phyloP scores from a whole-genome alignment of 1,140 invertebrate species.

The Harpegnathos saltator region DNA sequence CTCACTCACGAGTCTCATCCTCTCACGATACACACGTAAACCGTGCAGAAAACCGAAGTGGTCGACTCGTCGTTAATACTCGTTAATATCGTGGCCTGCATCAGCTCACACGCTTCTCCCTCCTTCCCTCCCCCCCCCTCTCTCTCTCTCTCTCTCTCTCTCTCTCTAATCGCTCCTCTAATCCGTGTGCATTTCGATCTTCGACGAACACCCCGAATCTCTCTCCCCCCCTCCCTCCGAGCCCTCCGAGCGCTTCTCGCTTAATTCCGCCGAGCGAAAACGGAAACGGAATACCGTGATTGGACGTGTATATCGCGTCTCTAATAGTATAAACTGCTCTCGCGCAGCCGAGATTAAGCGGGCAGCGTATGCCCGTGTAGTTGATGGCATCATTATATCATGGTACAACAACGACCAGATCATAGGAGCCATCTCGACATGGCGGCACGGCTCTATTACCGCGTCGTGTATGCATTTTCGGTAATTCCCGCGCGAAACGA shows the following conservation, averaged over 20 bases:
- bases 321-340: slow-evolving; percentile 52
- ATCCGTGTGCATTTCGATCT: neutral
- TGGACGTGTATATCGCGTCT: neutral
- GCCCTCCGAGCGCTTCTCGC: no score
- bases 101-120: no score
- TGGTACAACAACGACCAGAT: slow-evolving; percentile 42
- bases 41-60: slow-evolving; percentile 40
- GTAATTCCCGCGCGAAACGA: slow-evolving; percentile 37
- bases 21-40: slow-evolving; percentile 12
- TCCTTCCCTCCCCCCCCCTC: no score
- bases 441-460: slow-evolving; percentile 44
- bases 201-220: neutral
- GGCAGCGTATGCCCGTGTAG: slow-evolving; percentile 11
- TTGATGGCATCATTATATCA: slow-evolving; percentile 59
- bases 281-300: slow-evolving; percentile 9
- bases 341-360: slow-evolving; percentile 40
- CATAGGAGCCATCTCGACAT: slow-evolving; percentile 40
- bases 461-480: slow-evolving; percentile 35
- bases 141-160: no score
- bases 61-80: slow-evolving; percentile 16
- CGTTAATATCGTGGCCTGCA: neutral
- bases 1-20: neutral
- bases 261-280: slow-evolving; percentile 14
- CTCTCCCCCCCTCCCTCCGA: neutral
- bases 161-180: slow-evolving; percentile 9